Percentiles rank a stretch among this genome's conserved stretches.
Evolutionary conservation across 2,888 invertebrate species (phyloP).

Genomic region (Idaea dimidiata): DNA sequence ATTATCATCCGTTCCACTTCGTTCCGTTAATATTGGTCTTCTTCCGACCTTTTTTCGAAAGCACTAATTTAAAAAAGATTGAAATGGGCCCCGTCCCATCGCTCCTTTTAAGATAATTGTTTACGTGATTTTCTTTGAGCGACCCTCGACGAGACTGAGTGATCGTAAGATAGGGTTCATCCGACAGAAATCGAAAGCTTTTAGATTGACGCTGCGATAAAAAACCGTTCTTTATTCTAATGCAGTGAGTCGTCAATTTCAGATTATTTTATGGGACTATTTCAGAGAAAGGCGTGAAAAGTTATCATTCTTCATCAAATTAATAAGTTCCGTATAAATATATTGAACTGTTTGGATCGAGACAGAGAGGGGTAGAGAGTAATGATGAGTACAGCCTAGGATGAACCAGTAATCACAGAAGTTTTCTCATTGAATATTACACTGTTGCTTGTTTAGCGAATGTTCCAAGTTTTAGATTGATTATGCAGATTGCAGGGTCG

Average conservation of each 20-base stretch:
- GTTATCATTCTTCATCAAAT: not conserved
- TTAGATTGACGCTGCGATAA: slow-evolving; percentile 40
- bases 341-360: not conserved
- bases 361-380: not conserved
- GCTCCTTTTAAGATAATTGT: slow-evolving; percentile 53
- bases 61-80: slow-evolving; percentile 38
- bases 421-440: slow-evolving; percentile 14
- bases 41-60: slow-evolving; percentile 14
- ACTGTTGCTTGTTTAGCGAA: slow-evolving; percentile 7
- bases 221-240: slow-evolving; percentile 39
- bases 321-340: not conserved
- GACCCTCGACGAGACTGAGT: slow-evolving; percentile 28
- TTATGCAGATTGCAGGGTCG: slow-evolving; percentile 27
- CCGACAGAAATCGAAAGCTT: slow-evolving; percentile 36
- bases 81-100: slow-evolving; percentile 37
- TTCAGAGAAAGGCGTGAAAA: not conserved
- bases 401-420: slow-evolving; percentile 6
- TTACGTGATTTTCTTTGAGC: slow-evolving; percentile 49
- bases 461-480: slow-evolving; percentile 20
- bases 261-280: slow-evolving; percentile 8
- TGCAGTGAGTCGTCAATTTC: slow-evolving; percentile 21
- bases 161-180: slow-evolving; percentile 35
- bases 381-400: not conserved
- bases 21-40: slow-evolving; percentile 13
- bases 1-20: slow-evolving; percentile 2